These are phyloP conservation scores for Uloborus plumipes DNA, from an alignment of 2,888 invertebrate genomes.

Conservation along the genomic window DNA sequence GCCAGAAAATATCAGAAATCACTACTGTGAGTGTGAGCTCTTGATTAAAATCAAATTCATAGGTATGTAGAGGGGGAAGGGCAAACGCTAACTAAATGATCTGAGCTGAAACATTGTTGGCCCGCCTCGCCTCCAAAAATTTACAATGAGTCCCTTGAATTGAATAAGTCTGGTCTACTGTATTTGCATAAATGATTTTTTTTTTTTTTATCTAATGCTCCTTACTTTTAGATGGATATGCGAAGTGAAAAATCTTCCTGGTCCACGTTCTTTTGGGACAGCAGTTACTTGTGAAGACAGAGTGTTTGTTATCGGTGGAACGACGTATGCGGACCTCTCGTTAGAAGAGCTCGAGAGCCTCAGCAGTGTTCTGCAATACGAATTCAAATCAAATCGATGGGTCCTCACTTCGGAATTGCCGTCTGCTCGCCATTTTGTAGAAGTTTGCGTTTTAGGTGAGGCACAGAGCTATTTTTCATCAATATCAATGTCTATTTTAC, in stretches of 20 bases:
- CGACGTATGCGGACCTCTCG: slow-evolving; percentile 67
- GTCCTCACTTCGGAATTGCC: background rate
- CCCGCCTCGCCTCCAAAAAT: too few relatives aligned
- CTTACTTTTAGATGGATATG: slow-evolving; percentile 13
- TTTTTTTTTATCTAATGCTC: too few relatives aligned
- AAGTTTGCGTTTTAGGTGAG: slow-evolving; percentile 10
- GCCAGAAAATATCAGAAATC: too few relatives aligned
- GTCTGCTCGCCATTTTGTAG: slow-evolving; percentile 22
- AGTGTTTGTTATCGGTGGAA: slow-evolving; percentile 80
- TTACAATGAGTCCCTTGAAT: too few relatives aligned
- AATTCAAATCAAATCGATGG: slow-evolving; percentile 6
- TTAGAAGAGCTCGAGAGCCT: slow-evolving; percentile 17
- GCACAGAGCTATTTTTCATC: too few relatives aligned
- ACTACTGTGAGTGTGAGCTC: too few relatives aligned
- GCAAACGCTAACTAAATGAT: too few relatives aligned
- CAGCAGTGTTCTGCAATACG: slow-evolving; percentile 22
- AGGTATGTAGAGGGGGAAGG: slow-evolving; percentile 72
- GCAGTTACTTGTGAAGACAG: slow-evolving; percentile 72
- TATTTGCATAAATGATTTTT: too few relatives aligned
- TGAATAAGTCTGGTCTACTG: too few relatives aligned
- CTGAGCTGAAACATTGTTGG: too few relatives aligned
- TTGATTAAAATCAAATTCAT: too few relatives aligned
- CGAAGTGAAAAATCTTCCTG: slow-evolving; percentile 62
- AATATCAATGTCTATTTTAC: too few relatives aligned
- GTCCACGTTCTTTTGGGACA: slow-evolving; percentile 70